Percentiles rank a stretch among this genome's conserved stretches.
Evolutionary conservation across 2,888 invertebrate species (phyloP).

Genomic region (Drosophila fungiperda): DNA sequence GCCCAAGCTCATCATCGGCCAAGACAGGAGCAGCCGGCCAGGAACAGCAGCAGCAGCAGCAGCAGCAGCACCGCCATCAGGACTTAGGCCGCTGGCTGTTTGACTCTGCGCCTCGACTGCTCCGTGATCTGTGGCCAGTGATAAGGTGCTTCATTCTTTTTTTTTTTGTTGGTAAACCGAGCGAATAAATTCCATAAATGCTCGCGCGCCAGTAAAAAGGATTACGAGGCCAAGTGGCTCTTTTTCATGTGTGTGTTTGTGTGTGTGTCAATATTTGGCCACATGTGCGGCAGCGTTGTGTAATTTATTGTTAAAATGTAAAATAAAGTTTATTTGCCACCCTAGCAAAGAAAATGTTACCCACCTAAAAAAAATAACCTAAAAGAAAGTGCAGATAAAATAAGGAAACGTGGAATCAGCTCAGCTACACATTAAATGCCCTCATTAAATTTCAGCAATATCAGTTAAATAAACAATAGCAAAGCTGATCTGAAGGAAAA

Average conservation of each 20-base stretch:
- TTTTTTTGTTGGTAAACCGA: conserved; percentile 26
- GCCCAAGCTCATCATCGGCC: conserved; percentile 29
- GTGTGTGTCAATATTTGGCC: conserved; percentile 67
- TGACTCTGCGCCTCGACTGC: conserved; percentile 29
- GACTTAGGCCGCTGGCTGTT: conserved; percentile 60
- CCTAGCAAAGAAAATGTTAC: conserved; percentile 9
- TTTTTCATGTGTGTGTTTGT: conserved; percentile 12
- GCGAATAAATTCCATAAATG: conserved; percentile 77
- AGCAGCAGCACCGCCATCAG: conserved; percentile 23
- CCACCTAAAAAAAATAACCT: conserved; percentile 14
- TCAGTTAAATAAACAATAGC: not conserved
- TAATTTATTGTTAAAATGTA: conserved; percentile 78
- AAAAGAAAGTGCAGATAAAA: conserved; percentile 54
- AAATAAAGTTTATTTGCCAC: conserved; percentile 63
- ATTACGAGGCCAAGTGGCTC: conserved; percentile 60
- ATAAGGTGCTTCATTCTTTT: conserved; percentile 49
- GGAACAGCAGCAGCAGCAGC: conserved; percentile 16
- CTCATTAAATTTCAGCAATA: conserved; percentile 14
- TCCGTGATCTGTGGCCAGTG: conserved; percentile 65
- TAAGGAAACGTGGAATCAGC: not conserved
- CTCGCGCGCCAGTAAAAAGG: conserved; percentile 61
- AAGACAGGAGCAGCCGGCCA: conserved; percentile 38
- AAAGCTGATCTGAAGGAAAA: not conserved
- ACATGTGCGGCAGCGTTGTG: conserved; percentile 58
- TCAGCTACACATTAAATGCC: conserved; percentile 14